phyloP scores from a whole-genome alignment of 2,113 vertebrate species.

The Brienomyrus brachyistius region DNA sequence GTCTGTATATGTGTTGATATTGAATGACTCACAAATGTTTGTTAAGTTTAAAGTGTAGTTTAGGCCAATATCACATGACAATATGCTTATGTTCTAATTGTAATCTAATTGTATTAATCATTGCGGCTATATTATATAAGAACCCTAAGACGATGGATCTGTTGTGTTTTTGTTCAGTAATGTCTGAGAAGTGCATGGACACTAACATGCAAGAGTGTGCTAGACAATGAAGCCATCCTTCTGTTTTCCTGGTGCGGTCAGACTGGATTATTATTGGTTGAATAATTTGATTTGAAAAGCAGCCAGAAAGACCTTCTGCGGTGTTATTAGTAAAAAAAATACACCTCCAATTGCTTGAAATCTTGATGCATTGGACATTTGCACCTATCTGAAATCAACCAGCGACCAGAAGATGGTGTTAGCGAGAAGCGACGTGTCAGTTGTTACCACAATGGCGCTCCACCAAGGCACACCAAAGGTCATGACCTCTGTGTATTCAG shows the following conservation, averaged over 20 bases:
- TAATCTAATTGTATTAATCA: neutral
- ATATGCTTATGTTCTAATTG: neutral
- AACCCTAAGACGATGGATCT: neutral
- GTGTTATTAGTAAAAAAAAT: neutral
- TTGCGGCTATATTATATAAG: neutral
- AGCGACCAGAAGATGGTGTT: neutral
- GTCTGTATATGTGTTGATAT: neutral
- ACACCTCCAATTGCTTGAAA: neutral
- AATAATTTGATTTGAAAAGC: neutral
- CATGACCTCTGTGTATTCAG: slow-evolving; percentile 47
- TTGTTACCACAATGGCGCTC: slow-evolving; percentile 49
- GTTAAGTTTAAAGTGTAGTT: neutral
- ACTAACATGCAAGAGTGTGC: neutral
- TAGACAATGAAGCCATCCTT: neutral
- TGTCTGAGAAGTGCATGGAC: neutral
- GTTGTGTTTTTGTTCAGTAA: neutral
- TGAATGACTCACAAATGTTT: neutral
- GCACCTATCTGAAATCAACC: neutral
- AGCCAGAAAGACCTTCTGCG: neutral
- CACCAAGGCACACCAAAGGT: slow-evolving; percentile 56
- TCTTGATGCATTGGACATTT: neutral
- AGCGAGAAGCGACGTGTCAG: neutral
- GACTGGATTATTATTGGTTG: neutral
- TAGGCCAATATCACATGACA: neutral
- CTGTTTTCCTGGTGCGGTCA: neutral